Conservation (phyloP, 2,797 vertebrate species). For the Sebastes vulpes region DNA sequence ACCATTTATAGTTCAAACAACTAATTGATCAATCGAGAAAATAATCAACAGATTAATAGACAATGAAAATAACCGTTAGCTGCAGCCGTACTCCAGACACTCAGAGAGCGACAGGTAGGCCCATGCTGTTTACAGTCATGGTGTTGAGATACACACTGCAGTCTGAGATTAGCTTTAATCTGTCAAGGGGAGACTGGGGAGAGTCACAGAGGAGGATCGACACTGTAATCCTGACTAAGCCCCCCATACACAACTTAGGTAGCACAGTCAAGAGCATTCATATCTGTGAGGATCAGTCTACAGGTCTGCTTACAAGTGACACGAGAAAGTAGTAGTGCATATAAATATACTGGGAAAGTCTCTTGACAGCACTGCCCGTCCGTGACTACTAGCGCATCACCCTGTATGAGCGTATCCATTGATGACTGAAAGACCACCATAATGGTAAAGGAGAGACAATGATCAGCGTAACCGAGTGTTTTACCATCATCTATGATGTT, state of each 20-base stretch:
- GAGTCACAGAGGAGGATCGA: slow-evolving; percentile 55
- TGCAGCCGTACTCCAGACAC: background rate
- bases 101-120: background rate
- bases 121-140: slow-evolving; percentile 21
- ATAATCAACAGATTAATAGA: no score
- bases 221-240: slow-evolving; percentile 66
- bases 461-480: background rate
- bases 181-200: slow-evolving; percentile 44
- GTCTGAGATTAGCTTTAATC: slow-evolving; percentile 75
- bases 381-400: no score
- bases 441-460: background rate
- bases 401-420: background rate
- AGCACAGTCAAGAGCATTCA: slow-evolving; percentile 27
- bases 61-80: no score
- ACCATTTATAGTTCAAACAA: no score
- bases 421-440: no score
- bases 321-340: background rate
- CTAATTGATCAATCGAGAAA: no score
- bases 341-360: no score
- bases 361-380: no score
- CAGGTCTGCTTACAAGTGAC: slow-evolving; percentile 1
- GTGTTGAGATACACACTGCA: slow-evolving; percentile 29
- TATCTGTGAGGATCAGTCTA: slow-evolving; percentile 36
- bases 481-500: background rate
- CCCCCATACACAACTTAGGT: slow-evolving; percentile 38